Evolutionary conservation across 2,888 invertebrate species (phyloP).

Genomic region (Morinoia aosen): DNA sequence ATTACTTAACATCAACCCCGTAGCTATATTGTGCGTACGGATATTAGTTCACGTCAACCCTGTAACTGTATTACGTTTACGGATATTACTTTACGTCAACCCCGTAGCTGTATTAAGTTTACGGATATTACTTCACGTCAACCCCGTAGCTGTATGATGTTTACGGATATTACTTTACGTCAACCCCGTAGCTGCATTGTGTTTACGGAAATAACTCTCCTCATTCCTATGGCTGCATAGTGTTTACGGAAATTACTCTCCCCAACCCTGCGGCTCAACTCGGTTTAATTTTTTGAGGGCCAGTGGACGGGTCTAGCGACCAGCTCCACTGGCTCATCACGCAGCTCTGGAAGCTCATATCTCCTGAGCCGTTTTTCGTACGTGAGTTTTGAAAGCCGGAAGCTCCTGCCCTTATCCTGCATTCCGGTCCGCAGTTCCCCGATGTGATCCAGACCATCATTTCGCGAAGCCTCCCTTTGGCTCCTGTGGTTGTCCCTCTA

Average conservation of each 20-base stretch:
- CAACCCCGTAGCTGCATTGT: too few relatives aligned
- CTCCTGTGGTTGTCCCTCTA: background rate
- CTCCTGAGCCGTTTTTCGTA: background rate
- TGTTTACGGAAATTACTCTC: too few relatives aligned
- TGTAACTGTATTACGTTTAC: too few relatives aligned
- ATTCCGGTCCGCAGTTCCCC: background rate
- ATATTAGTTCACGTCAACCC: too few relatives aligned
- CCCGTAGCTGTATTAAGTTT: background rate
- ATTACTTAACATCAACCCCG: too few relatives aligned
- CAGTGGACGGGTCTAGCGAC: background rate
- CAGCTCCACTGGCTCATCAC: background rate
- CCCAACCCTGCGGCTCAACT: too few relatives aligned
- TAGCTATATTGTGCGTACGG: too few relatives aligned
- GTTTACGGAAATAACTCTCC: too few relatives aligned
- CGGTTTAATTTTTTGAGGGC: background rate
- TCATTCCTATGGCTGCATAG: too few relatives aligned
- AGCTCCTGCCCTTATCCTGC: background rate
- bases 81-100: too few relatives aligned
- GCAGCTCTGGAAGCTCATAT: background rate
- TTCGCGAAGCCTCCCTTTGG: background rate
- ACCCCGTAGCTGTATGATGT: background rate
- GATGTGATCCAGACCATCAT: background rate
- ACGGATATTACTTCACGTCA: background rate
- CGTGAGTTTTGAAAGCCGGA: background rate
- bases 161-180: too few relatives aligned